phyloP scores from a whole-genome alignment of 2,888 invertebrate genomes.

The Mylabris sibirica region DNA sequence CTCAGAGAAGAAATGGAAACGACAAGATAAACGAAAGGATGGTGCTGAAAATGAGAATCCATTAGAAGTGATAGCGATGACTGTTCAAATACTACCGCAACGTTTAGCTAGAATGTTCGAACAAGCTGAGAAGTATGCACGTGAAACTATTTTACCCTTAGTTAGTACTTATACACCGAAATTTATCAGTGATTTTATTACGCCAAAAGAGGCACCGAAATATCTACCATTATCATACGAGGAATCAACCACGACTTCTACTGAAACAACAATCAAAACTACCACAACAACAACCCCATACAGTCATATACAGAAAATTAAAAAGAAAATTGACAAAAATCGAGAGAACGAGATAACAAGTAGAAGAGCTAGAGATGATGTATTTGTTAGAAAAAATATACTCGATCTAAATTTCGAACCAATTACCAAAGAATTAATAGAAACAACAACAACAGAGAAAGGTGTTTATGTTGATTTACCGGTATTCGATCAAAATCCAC shows the following conservation, averaged over 20 bases:
- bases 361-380: slow-evolving; percentile 42
- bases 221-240: slow-evolving; percentile 57
- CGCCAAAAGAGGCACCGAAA: slow-evolving; percentile 49
- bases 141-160: slow-evolving; percentile 77
- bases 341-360: slow-evolving; percentile 29
- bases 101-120: slow-evolving; percentile 80
- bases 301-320: slow-evolving; percentile 57
- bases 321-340: slow-evolving; percentile 44
- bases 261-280: slow-evolving; percentile 29
- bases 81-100: slow-evolving; percentile 82
- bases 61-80: slow-evolving; percentile 61
- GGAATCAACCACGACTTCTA: slow-evolving; percentile 24
- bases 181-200: slow-evolving; percentile 63
- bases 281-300: slow-evolving; percentile 47
- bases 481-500: slow-evolving; percentile 53
- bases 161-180: slow-evolving; percentile 82
- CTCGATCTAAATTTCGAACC: slow-evolving; percentile 34
- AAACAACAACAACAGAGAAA: slow-evolving; percentile 43
- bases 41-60: slow-evolving; percentile 44
- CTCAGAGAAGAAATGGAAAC: slow-evolving; percentile 54
- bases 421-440: slow-evolving; percentile 33
- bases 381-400: slow-evolving; percentile 37
- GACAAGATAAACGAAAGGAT: slow-evolving; percentile 53
- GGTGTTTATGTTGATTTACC: slow-evolving; percentile 58
- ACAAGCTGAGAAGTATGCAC: slow-evolving; percentile 81